These are phyloP conservation scores for Bathynomus jamesi DNA, from an alignment of 1,140 invertebrate genomes.

Conservation along the genomic window DNA sequence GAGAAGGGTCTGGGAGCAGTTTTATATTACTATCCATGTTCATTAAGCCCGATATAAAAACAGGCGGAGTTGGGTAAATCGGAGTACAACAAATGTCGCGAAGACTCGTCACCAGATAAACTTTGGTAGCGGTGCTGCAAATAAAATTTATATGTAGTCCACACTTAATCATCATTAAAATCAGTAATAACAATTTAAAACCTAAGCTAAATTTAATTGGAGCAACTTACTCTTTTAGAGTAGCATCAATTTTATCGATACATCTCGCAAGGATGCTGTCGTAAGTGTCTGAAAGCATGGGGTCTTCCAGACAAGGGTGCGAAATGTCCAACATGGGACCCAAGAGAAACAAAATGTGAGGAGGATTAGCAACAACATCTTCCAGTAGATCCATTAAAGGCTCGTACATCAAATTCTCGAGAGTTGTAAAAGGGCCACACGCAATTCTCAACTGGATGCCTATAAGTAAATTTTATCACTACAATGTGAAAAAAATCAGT, in stretches of 20 bases:
- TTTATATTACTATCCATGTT: neutral
- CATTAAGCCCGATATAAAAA: neutral
- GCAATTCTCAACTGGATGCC: conserved; percentile 52
- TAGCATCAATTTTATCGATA: conserved; percentile 54
- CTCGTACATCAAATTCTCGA: conserved; percentile 66
- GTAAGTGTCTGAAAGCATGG: conserved; percentile 53
- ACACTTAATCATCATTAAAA: too few species aligned
- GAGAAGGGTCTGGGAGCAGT: conserved; percentile 65
- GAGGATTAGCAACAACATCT: conserved; percentile 58
- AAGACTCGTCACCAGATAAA: neutral
- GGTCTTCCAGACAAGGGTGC: conserved; percentile 54
- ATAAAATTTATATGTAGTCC: too few species aligned
- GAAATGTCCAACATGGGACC: conserved; percentile 73
- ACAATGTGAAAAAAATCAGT: too few species aligned
- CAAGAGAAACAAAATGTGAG: conserved; percentile 68
- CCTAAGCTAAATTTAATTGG: too few species aligned
- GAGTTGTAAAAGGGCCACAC: conserved; percentile 70
- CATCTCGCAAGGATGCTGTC: conserved; percentile 62
- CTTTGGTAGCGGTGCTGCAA: neutral
- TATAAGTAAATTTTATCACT: conserved; percentile 3
- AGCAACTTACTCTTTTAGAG: conserved; percentile 47
- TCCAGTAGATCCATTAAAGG: conserved; percentile 68
- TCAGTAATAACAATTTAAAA: too few species aligned
- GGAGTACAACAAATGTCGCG: neutral
- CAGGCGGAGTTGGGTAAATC: neutral